Evolutionary conservation across 2,797 vertebrate genomes (phyloP).

Genomic region (Mallotus villosus): DNA sequence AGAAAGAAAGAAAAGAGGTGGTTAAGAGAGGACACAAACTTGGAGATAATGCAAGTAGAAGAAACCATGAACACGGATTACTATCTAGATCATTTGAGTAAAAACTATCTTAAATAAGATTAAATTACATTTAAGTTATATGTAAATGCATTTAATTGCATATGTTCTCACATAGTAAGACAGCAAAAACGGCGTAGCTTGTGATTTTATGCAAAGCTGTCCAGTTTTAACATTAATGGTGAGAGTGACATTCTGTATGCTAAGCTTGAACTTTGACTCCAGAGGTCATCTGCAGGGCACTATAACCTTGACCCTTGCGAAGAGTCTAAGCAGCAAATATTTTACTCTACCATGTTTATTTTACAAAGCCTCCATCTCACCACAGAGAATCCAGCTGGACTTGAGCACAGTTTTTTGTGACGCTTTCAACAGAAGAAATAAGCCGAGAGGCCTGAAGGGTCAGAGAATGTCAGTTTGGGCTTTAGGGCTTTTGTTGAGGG

Average conservation of each 20-base stretch:
- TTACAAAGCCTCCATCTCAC: slow-evolving; percentile 69
- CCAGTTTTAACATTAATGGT: slow-evolving; percentile 29
- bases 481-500: slow-evolving; percentile 65
- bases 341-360: slow-evolving; percentile 70
- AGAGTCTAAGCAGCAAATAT: slow-evolving; percentile 66
- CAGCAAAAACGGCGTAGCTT: not conserved
- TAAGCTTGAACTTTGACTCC: slow-evolving; percentile 64
- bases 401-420: slow-evolving; percentile 61
- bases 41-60: not conserved
- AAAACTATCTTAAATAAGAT: no score
- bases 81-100: not conserved
- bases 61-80: not conserved
- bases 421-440: slow-evolving; percentile 69
- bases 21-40: slow-evolving; percentile 68
- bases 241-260: slow-evolving; percentile 32
- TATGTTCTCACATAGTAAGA: no score
- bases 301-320: slow-evolving; percentile 73
- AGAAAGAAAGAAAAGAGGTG: slow-evolving; percentile 55
- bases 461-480: slow-evolving; percentile 67
- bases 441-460: slow-evolving; percentile 64
- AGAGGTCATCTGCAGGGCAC: slow-evolving; percentile 66
- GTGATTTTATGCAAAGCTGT: slow-evolving; percentile 27
- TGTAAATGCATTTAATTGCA: no score
- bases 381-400: slow-evolving; percentile 75
- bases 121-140: no score